Conservation (phyloP, 2,888 invertebrate species). For the Athalia cordata region DNA sequence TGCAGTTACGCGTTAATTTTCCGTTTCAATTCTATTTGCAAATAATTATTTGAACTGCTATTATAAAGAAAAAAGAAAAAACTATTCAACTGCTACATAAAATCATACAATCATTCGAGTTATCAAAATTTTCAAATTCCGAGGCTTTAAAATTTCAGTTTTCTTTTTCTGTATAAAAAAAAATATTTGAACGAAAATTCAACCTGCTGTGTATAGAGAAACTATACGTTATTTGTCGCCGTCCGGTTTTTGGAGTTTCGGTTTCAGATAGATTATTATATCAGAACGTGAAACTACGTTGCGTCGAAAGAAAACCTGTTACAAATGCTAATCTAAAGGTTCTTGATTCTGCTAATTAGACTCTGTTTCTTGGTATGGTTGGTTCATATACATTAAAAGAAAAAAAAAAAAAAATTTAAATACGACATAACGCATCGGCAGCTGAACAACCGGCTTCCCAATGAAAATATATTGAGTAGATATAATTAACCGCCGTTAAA, state of each 20-base stretch:
- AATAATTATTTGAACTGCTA: no score
- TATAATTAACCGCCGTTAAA: no score
- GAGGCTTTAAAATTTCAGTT: no score
- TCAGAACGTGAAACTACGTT: slow-evolving; percentile 11
- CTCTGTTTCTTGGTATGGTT: neutral
- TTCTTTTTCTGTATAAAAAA: no score
- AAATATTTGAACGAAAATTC: neutral
- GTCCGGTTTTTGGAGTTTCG: neutral
- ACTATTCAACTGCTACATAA: no score
- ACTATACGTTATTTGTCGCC: neutral
- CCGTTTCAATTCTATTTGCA: no score
- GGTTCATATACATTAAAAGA: slow-evolving; percentile 1
- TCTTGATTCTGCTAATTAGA: slow-evolving; percentile 24
- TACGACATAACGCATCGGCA: slow-evolving; percentile 1
- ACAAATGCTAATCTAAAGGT: slow-evolving; percentile 30
- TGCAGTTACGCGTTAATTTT: no score
- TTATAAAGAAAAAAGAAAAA: no score
- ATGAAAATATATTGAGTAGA: no score
- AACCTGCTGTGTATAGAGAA: neutral
- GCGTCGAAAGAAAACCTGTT: slow-evolving; percentile 16
- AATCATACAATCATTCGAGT: no score
- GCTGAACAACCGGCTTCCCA: neutral
- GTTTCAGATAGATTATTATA: slow-evolving; percentile 8
- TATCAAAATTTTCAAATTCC: no score
- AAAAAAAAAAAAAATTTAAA: slow-evolving; percentile 23